phyloP scores from a whole-genome alignment of 2,113 vertebrate genomes.

The Chaenocephalus aceratus region DNA sequence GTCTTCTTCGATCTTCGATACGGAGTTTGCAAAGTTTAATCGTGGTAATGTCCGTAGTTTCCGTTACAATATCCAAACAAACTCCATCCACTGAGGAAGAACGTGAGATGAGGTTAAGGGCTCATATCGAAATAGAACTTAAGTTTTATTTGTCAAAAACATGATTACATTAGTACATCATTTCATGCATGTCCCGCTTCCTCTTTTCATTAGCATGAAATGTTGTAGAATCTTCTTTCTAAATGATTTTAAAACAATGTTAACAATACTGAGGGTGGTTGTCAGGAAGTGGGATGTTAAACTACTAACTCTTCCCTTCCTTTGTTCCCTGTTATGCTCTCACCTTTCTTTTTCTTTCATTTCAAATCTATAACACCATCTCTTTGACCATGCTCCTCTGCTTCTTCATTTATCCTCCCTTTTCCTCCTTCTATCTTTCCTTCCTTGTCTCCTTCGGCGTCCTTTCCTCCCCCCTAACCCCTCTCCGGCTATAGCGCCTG shows the following conservation, averaged over 20 bases:
- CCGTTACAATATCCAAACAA: too few relatives aligned
- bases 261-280: too few relatives aligned
- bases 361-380: background rate
- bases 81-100: too few relatives aligned
- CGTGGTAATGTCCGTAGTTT: too few relatives aligned
- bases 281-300: background rate
- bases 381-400: background rate
- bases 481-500: slow-evolving; percentile 81
- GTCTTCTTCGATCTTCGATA: background rate
- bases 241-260: background rate
- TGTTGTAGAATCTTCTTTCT: background rate
- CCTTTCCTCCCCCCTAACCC: slow-evolving; percentile 1
- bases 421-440: background rate
- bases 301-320: background rate
- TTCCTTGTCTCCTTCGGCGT: background rate
- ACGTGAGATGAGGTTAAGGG: background rate
- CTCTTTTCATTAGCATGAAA: background rate
- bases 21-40: background rate
- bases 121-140: background rate
- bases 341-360: background rate
- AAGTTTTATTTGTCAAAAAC: background rate
- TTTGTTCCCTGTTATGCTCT: background rate
- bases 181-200: slow-evolving; percentile 1
- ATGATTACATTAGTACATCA: background rate
- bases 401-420: background rate